Evolutionary conservation across 2,888 invertebrate species (phyloP).

Genomic region (Sesia apiformis): DNA sequence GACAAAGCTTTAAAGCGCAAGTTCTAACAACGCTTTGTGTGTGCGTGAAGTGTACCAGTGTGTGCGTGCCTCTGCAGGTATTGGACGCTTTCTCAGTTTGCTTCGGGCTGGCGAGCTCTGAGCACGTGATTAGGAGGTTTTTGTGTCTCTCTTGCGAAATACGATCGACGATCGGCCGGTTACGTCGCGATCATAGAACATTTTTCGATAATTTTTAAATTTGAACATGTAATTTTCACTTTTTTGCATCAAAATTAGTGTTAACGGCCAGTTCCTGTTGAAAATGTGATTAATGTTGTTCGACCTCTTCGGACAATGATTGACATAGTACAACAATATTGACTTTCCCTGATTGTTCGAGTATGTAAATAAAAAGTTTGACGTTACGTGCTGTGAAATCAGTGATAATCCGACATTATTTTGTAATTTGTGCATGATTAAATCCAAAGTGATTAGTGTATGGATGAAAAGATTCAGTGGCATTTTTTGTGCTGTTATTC

Average conservation of each 20-base stretch:
- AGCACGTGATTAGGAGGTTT: constrained; percentile 16
- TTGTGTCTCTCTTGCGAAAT: constrained; percentile 1
- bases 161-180: not conserved
- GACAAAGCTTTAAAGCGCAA: constrained; percentile 55
- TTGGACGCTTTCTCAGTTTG: constrained; percentile 50
- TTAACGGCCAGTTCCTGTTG: not conserved
- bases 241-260: not conserved
- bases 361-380: not conserved
- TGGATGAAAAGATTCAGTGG: not conserved
- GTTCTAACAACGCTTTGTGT: constrained; percentile 30
- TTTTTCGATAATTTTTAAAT: not conserved
- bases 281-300: not conserved
- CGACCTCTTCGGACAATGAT: not conserved
- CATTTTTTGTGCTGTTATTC: not conserved
- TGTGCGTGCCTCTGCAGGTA: constrained; percentile 70
- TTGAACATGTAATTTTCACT: not conserved
- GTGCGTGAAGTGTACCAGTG: constrained; percentile 47
- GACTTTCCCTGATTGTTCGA: not conserved
- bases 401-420: not conserved
- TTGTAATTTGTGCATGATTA: not conserved
- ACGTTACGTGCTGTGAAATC: not conserved
- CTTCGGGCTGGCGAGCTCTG: constrained; percentile 39
- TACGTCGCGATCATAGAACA: not conserved
- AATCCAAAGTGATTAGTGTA: not conserved
- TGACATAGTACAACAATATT: not conserved